A percentile compares a stretch with the other conserved stretches of the same genome.
Evolutionary conservation across 1,140 invertebrate species (phyloP).

Genomic region (Drosophila serrata): DNA sequence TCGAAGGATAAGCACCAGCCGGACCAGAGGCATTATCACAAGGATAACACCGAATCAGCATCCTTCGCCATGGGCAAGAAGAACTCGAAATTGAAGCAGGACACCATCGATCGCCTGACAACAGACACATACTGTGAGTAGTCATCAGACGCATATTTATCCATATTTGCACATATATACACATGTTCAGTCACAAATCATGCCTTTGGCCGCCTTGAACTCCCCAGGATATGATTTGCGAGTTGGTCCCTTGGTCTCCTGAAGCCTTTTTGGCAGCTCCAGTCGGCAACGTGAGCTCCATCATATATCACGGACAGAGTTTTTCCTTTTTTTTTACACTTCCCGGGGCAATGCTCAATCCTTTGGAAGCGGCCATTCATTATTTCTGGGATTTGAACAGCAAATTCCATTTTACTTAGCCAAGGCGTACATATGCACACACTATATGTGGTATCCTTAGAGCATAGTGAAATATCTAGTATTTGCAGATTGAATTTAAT

Average conservation of each 20-base stretch:
- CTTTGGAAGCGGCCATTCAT: slow-evolving; percentile 18
- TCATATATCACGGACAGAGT: slow-evolving; percentile 28
- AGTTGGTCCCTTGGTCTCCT: slow-evolving; percentile 38
- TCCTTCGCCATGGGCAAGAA: slow-evolving; percentile 92
- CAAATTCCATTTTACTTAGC: slow-evolving; percentile 6
- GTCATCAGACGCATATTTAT: background rate
- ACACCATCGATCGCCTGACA: slow-evolving; percentile 95
- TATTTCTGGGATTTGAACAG: slow-evolving; percentile 15
- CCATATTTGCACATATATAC: background rate
- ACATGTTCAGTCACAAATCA: slow-evolving; percentile 44
- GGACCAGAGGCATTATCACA: slow-evolving; percentile 7
- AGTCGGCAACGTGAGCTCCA: slow-evolving; percentile 37
- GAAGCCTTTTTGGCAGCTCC: slow-evolving; percentile 68
- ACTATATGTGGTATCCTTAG: too few relatives aligned
- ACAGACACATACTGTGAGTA: slow-evolving; percentile 97
- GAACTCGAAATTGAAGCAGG: slow-evolving; percentile 96
- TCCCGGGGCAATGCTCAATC: slow-evolving; percentile 3
- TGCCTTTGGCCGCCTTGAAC: slow-evolving; percentile 59
- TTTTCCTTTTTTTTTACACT: slow-evolving; percentile 12
- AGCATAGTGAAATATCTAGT: background rate
- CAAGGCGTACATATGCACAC: background rate
- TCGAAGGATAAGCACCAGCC: background rate
- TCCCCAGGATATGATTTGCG: slow-evolving; percentile 57
- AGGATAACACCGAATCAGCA: slow-evolving; percentile 22
- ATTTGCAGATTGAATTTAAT: background rate